Conservation (phyloP, 2,797 vertebrate genomes). For the Dryobates pubescens region DNA sequence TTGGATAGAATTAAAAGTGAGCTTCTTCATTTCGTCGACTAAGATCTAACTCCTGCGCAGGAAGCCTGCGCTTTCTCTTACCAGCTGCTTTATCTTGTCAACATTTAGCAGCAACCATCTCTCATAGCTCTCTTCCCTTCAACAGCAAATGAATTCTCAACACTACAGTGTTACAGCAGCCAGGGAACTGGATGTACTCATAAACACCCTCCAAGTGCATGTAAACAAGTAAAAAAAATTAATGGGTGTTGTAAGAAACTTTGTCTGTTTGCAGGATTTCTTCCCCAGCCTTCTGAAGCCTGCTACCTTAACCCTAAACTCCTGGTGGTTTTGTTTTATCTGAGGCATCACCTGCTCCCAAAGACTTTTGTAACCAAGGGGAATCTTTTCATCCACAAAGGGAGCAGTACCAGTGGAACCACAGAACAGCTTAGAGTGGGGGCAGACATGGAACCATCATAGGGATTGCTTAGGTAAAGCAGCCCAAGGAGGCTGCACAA, state of each 20-base stretch:
- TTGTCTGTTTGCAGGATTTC: not conserved
- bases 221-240: not conserved
- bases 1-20: slow-evolving; percentile 44
- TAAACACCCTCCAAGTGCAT: not conserved
- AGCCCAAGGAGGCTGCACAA: accelerated
- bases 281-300: not conserved
- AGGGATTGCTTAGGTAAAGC: not conserved
- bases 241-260: not conserved
- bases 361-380: not conserved
- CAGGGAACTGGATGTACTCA: not conserved
- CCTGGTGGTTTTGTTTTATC: not conserved
- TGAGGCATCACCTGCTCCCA: not conserved
- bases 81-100: not conserved
- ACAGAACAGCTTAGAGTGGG: not conserved
- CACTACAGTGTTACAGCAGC: not conserved
- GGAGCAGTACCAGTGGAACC: not conserved
- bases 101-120: accelerated
- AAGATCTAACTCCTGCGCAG: not conserved
- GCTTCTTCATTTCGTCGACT: slow-evolving; percentile 57
- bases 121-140: not conserved
- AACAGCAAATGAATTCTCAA: not conserved
- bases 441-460: not conserved
- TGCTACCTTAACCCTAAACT: not conserved
- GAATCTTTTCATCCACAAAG: not conserved
- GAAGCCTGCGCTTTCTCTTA: not conserved